Base-by-base conservation (phyloP, 1,140 invertebrate species). In the Orussus abietinus region DNA sequence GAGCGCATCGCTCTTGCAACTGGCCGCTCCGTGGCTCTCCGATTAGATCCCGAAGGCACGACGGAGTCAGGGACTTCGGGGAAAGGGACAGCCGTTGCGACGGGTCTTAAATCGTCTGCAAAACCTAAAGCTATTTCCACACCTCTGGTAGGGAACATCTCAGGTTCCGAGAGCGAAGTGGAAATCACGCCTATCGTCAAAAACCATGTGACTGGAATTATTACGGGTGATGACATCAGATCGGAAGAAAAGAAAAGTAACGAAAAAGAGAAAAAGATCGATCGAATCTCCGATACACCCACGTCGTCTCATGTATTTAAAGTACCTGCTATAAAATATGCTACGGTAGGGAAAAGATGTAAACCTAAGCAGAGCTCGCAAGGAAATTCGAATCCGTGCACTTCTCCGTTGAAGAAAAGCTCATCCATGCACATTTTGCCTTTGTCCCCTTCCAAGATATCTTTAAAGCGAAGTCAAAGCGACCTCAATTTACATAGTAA, bases 1-100 rank as follows among this genome's bases (percentile, higher is more conserved):
- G 80, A 82, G 58, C 75, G 75, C 47, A 72, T 82, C 49, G 79
- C 77, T 15, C 47, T 72, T n/a, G 59, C 53, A 3, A 55, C 55
- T 29, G 66, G 64, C 11, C 68, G 69, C 17, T 68, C 68, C 0
- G 62, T 59, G 1, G 60, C 62, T 14, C 42, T 67, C 6, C 56
- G 70, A 45, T 49, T 70, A 4, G 71, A 74, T 46, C 73, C 74
- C 4, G 72, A 75, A 57, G 73, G 72, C 11, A 73, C 57, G 1
- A 72, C 65, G 1, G 57, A 46, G 56, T 15, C n/a, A n/a, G n/a
- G n/a, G n/a, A n/a, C n/a, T n/a, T n/a, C n/a, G n/a, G n/a, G n/a
- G n/a, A n/a, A n/a, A n/a, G n/a, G n/a, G n/a, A n/a, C n/a, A n/a
- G n/a, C n/a, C n/a, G n/a, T n/a, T n/a, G n/a, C n/a, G 11, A 5